Base-by-base conservation (phyloP, 2,888 invertebrate species). In the Alsophila aescularia region DNA sequence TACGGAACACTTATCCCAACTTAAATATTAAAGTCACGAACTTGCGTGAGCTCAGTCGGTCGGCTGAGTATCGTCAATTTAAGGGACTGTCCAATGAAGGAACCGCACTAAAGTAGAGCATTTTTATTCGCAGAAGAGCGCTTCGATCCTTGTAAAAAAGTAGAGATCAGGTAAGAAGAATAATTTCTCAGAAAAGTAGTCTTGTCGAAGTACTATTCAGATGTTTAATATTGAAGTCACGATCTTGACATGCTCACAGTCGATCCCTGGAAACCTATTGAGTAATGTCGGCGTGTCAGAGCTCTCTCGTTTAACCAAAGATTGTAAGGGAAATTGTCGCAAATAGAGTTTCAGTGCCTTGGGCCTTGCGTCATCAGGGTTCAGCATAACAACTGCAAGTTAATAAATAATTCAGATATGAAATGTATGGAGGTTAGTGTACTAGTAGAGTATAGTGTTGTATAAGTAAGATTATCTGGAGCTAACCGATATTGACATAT, bases 11-110 rank as follows among this genome's bases (percentile, higher is more conserved):
- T 15, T 45, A 34, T 24, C 10, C 24, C 2, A 43, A 39, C 15
- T 54, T 54, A 48, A 44, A 48, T 39, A 54, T 54, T 54, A 13
- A 48, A 54, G 53, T 54, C 53, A 54, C 53, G 48, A 54, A 29
- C 24, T 31, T 35, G 41, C 36, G 27, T 37, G 53, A 24, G 48
- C 36, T 29, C 48, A 42, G 42, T 43, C 24, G 37, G 24, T 16
- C 42, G 48, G 2, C 27, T 32, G 32, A 32, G 32, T 7, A 32
- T 24, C 24, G 14, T 35, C 16, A n/a, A 12, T 42, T 21, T 31
- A 24, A 5, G 24, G 24, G 8, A 24, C 29, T 29, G 10, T 29
- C 29, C 10, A 8, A n/a, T 24, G 24, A 24, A 24, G 24, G 7
- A 8, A 1, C 24, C 7, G 24, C 8, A 24, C 4, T 24, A 24